Conservation (phyloP, 1,140 invertebrate species). For the Chironomus tepperi region DNA sequence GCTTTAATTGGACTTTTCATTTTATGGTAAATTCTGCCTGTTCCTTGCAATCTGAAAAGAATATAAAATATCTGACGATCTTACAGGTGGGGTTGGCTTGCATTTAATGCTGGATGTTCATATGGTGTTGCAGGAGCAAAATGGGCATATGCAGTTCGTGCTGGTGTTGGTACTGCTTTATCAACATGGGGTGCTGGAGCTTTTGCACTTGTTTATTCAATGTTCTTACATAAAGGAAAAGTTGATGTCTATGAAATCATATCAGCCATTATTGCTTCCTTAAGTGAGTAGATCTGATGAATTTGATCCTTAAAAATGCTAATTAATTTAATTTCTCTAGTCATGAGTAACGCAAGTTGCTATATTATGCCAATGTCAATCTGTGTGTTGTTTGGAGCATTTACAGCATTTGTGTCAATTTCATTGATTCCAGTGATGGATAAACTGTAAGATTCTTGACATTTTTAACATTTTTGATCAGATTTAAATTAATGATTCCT, state of each 20-base stretch:
- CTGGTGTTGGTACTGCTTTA: background rate
- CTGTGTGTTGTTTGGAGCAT: background rate
- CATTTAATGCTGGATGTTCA: background rate
- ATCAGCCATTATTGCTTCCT: background rate
- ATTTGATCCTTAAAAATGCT: background rate
- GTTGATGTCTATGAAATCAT: background rate
- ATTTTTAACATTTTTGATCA: slow-evolving; percentile 8
- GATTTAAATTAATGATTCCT: background rate
- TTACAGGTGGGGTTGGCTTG: background rate
- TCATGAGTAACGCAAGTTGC: background rate
- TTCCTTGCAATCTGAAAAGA: no score
- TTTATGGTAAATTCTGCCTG: background rate
- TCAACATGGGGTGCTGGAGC: background rate
- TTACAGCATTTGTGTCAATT: background rate
- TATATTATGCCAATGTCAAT: background rate
- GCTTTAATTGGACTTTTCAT: background rate
- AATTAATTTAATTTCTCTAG: background rate
- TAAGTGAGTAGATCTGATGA: background rate
- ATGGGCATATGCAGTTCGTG: background rate
- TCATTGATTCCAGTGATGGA: background rate
- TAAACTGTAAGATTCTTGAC: background rate
- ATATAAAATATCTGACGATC: no score
- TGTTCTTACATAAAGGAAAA: background rate
- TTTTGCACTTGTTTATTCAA: background rate
- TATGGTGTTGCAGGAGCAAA: background rate